These are phyloP conservation scores for Uria lomvia DNA, from an alignment of 2,113 vertebrate genomes.

Conservation along the genomic window DNA sequence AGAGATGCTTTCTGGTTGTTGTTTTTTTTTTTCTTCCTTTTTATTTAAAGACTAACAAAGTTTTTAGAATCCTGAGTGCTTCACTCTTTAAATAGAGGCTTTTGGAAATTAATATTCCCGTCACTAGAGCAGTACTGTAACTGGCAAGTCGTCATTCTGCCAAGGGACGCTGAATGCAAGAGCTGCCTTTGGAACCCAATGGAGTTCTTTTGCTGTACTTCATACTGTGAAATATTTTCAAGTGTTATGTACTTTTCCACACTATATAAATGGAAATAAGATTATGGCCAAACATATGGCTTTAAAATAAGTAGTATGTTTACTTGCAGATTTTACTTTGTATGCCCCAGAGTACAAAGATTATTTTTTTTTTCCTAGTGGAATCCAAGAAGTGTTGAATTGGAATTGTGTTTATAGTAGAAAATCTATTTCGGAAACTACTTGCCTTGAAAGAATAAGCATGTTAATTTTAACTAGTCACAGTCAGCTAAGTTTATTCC, in stretches of 20 bases:
- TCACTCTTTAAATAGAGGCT: neutral
- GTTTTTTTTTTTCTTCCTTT: neutral
- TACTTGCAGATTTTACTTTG: neutral
- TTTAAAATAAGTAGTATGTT: neutral
- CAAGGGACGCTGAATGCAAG: neutral
- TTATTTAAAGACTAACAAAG: neutral
- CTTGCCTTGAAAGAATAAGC: neutral
- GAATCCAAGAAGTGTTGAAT: neutral
- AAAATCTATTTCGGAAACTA: neutral
- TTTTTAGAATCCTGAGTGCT: neutral
- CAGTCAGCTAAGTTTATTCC: neutral
- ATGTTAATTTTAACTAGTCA: slow-evolving; percentile 10
- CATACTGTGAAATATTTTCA: neutral
- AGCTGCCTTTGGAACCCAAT: neutral
- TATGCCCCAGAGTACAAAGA: neutral
- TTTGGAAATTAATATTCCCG: slow-evolving; percentile 35
- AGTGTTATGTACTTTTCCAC: neutral
- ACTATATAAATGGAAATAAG: neutral
- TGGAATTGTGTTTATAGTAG: neutral
- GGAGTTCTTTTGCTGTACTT: neutral
- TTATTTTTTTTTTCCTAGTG: neutral
- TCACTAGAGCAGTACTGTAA: neutral
- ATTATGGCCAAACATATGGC: neutral
- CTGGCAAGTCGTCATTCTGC: neutral
- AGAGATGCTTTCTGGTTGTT: neutral